Evolutionary conservation across 2,888 invertebrate genomes (phyloP), one percentile per base, ranked within the genome.

Genomic region (Caenorhabditis doughertyi): DNA sequence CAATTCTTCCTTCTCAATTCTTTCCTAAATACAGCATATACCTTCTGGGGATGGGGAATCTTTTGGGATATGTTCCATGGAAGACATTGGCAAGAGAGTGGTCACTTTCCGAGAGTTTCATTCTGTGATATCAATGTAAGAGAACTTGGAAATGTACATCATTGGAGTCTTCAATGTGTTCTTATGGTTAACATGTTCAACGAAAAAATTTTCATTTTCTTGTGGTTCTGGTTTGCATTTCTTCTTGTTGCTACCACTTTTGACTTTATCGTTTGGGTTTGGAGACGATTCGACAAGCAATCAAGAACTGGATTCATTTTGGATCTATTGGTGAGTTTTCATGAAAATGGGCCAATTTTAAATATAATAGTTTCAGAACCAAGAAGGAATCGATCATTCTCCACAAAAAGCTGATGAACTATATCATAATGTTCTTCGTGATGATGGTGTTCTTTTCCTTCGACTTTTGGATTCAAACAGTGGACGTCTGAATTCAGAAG

Each of bases 141-240:
- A 11, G 89, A 90, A 60, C 65, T 89, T 62, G 90, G 88, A 25
- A 86, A 89, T 47, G 77, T 89, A 51, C 85, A 86, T 70, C 86
- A 85, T 25, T 87, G 89, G 86, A 90, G 89, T 11, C 83, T 91
- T 27, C 91, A 91, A 68, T 91, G 91, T 65, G 91, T 91, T n/a
- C 84, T 91, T n/a, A 90, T 89, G 90, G 89, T 90, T n/a, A 90
- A 90, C 80, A 90, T 89, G 90, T 89, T 91, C 89, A 90, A 90
- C 87, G 91, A 91, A 84, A 91, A 91, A 85, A 88, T 91, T 81
- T 91, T 88, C 87, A 84, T 91, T 79, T 89, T 90, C 86, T 64
- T 91, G 39, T 91, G 91, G 91, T 91, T 90, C 86, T 91, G 90
- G 90, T 85, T 91, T 62, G 79, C 83, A 3, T 39, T 87, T 18